Percentiles rank a stretch among this genome's conserved stretches.
These are phyloP conservation scores for Ptychadena robeensis DNA, from an alignment of 2,797 vertebrate species.

Conservation along the genomic window DNA sequence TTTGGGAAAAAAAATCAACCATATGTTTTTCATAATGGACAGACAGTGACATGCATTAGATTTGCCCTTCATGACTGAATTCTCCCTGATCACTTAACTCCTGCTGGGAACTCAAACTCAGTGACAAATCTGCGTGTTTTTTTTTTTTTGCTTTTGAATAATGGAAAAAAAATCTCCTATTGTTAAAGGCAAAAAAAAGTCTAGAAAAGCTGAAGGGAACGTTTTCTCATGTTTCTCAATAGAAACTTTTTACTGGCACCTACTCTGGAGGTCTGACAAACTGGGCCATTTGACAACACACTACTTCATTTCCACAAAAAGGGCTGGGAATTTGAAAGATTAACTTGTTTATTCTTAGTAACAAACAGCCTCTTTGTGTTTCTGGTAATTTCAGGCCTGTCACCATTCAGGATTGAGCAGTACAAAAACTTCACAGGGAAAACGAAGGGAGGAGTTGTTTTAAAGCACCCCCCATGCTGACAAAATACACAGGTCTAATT, in stretches of 20 bases:
- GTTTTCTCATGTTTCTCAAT: slow-evolving; percentile 29
- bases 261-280: slow-evolving; percentile 43
- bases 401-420: slow-evolving; percentile 39
- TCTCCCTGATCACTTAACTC: slow-evolving; percentile 13
- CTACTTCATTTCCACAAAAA: slow-evolving; percentile 56
- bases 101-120: background rate
- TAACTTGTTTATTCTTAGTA: slow-evolving; percentile 62
- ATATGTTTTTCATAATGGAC: slow-evolving; percentile 8
- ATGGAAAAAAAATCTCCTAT: slow-evolving; percentile 28
- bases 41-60: slow-evolving; percentile 29
- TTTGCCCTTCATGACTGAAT: slow-evolving; percentile 11
- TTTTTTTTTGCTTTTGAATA: slow-evolving; percentile 36
- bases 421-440: slow-evolving; percentile 55
- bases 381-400: slow-evolving; percentile 60
- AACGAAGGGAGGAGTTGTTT: slow-evolving; percentile 34
- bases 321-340: slow-evolving; percentile 51
- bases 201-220: background rate
- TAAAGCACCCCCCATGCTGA: slow-evolving; percentile 46
- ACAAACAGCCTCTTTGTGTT: slow-evolving; percentile 51
- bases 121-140: slow-evolving; percentile 48
- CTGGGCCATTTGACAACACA: slow-evolving; percentile 56
- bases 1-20: background rate
- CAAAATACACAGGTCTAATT: slow-evolving; percentile 55
- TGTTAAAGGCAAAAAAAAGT: slow-evolving; percentile 37
- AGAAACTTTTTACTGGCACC: slow-evolving; percentile 47